Base-by-base conservation (phyloP, 1,140 invertebrate species). In the Zaprionus africanus region DNA sequence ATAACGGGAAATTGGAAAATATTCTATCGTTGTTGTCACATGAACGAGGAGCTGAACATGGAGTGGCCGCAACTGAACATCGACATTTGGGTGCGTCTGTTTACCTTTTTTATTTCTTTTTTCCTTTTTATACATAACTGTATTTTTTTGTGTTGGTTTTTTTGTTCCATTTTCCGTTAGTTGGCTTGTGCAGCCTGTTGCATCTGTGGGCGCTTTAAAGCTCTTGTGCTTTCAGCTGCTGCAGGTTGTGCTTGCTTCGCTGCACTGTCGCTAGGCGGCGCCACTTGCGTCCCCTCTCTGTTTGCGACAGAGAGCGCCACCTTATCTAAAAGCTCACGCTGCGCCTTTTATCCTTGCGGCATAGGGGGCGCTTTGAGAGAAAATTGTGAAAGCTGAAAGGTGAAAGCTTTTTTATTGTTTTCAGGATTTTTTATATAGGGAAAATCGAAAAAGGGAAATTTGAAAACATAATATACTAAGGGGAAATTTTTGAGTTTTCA, bases 61-160 rank as follows among this genome's bases (percentile, higher is more conserved):
- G 84, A 87, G 49, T 87, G 84, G 84, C 26, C 13, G 4, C 1
- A 49, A n/a, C 12, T 87, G 0, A 57, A 78, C 24, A 43, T 67
- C n/a, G 78, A 88, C 15, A 84, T 87, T 71, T 84, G 81, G 84
- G 84, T 87, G 12, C 46, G 84, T 83, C 71, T 43, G 0, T 34
- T 60, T 56, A 11, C 5, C 7, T 57, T 19, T 22, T 54, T 49
- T 6, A 1, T 65, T 15, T 15, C 11, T n/a, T 43, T 66, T 9
- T 26, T 49, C 28, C 5, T 24, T 49, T 13, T 31, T 43, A 5
- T 36, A 22, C 69, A 24, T 5, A 31, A 58, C 38, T 68, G 46
- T 62, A 38, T 26, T n/a, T 51, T 51, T 12, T 28, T 22, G 1
- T 38, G n/a, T 17, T 31, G 15, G 17, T 13, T 54, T 31, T 38